Conservation (phyloP, 2,888 invertebrate genomes). For the Hirtodrosophila duncani region DNA sequence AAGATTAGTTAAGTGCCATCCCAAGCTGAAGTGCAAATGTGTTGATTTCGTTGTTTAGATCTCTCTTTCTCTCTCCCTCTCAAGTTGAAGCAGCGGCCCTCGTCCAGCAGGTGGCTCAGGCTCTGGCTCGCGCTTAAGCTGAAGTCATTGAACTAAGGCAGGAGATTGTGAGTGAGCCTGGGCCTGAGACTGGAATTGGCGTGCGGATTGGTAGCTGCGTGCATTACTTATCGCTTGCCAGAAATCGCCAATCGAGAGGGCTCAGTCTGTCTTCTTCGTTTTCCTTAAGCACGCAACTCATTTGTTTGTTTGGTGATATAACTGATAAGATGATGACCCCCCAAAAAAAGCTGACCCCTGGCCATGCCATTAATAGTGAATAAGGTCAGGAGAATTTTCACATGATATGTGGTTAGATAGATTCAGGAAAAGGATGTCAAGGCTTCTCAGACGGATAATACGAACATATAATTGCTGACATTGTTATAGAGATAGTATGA, state of each 20-base stretch:
- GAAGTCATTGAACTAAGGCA: conserved; percentile 57
- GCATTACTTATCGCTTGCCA: conserved; percentile 47
- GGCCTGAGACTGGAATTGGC: conserved; percentile 7
- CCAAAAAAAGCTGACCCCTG: conserved; percentile 17
- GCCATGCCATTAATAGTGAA: conserved; percentile 16
- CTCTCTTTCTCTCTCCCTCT: conserved; percentile 4
- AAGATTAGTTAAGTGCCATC: conserved; percentile 44
- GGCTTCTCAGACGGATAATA: too few species aligned
- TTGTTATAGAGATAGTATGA: too few species aligned
- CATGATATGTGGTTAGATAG: too few species aligned
- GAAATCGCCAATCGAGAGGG: conserved; percentile 31
- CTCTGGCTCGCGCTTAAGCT: conserved; percentile 7
- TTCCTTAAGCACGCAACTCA: conserved; percentile 53
- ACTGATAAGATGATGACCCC: conserved; percentile 15
- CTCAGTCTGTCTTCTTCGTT: background rate
- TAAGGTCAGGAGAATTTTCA: conserved; percentile 19
- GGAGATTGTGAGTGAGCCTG: background rate
- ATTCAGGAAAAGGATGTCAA: too few species aligned
- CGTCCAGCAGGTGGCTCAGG: conserved; percentile 47
- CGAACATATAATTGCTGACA: too few species aligned
- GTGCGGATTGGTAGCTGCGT: conserved; percentile 38
- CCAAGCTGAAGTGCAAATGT: conserved; percentile 46
- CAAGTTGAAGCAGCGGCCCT: conserved; percentile 16
- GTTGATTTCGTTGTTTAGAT: conserved; percentile 60
- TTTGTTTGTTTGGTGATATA: conserved; percentile 54